Percentiles rank a stretch among this genome's conserved stretches.
Evolutionary conservation across 1,140 invertebrate species (phyloP).

Genomic region (Batillaria attramentaria): DNA sequence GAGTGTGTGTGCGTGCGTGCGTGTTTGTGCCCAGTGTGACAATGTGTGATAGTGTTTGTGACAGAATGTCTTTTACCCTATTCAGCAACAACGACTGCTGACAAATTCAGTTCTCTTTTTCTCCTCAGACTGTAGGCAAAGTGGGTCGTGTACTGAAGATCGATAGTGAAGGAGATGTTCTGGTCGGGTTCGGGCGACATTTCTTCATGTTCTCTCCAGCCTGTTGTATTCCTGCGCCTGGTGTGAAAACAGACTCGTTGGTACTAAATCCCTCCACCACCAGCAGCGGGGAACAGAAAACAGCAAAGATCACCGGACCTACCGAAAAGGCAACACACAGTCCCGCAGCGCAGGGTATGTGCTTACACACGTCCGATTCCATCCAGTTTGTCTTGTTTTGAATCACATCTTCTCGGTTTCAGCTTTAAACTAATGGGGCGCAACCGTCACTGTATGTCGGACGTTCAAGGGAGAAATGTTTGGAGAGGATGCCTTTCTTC

Average conservation of each 20-base stretch:
- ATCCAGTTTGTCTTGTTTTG: background rate
- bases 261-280: background rate
- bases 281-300: background rate
- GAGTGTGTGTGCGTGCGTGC: no score
- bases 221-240: slow-evolving; percentile 35
- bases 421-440: background rate
- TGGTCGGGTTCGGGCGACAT: slow-evolving; percentile 49
- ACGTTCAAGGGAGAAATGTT: no score
- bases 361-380: no score
- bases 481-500: no score
- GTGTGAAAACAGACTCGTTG: slow-evolving; percentile 17
- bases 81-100: no score
- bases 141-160: slow-evolving; percentile 53
- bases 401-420: background rate
- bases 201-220: slow-evolving; percentile 53
- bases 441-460: background rate
- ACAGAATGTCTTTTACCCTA: no score
- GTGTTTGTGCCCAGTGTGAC: no score
- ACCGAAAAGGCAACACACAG: background rate
- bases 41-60: no score
- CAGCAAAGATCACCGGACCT: background rate
- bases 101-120: no score
- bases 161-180: slow-evolving; percentile 57
- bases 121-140: slow-evolving; percentile 48
- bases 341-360: no score